These are phyloP conservation scores for Syrista parreyssii DNA, from an alignment of 2,888 invertebrate species.

Conservation along the genomic window DNA sequence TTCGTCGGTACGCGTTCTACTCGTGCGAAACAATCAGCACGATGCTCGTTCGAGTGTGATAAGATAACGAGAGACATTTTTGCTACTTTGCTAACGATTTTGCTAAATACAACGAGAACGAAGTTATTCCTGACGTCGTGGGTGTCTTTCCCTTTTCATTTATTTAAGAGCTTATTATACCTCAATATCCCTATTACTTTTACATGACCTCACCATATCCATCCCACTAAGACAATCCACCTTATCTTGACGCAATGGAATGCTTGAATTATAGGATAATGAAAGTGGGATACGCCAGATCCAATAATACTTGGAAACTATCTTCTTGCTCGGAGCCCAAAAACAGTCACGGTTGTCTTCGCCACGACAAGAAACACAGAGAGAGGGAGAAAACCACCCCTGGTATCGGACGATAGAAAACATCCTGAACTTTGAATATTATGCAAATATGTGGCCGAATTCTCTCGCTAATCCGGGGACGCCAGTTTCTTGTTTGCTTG, in stretches of 20 bases:
- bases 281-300: neutral
- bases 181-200: conserved; percentile 38
- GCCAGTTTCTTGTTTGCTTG: too few species aligned
- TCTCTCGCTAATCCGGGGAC: neutral
- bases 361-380: neutral
- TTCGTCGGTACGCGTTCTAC: conserved; percentile 29
- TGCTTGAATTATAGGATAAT: conserved; percentile 1
- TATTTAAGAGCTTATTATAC: neutral
- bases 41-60: conserved; percentile 12
- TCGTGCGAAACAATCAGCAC: conserved; percentile 56
- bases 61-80: conserved; percentile 41
- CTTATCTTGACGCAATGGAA: neutral
- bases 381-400: neutral
- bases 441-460: conserved; percentile 11
- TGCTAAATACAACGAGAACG: conserved; percentile 38
- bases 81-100: conserved; percentile 46
- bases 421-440: conserved; percentile 17
- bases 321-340: conserved; percentile 14
- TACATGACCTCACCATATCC: conserved; percentile 17
- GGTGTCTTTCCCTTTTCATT: neutral
- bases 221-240: neutral
- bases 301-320: conserved; percentile 20
- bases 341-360: conserved; percentile 12
- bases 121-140: conserved; percentile 29
- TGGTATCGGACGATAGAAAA: conserved; percentile 3